Evolutionary conservation across 64 coral and sea anemone genomes (phyloP).

Genomic region (Pocillopora verrucosa): DNA sequence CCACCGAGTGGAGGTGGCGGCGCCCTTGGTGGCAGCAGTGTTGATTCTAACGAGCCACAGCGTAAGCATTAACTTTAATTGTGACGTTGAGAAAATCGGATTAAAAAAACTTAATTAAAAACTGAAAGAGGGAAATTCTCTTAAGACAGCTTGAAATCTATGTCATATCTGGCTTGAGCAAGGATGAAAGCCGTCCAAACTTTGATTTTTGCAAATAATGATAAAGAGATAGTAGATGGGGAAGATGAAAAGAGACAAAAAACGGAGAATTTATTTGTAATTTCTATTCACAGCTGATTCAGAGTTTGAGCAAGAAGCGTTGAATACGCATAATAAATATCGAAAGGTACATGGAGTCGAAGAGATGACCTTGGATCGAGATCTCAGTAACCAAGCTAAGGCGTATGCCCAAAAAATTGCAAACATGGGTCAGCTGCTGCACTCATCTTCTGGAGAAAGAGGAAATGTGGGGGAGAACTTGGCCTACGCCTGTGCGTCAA

Average conservation of each 20-base stretch:
- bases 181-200: background rate
- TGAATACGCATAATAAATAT: conserved; percentile 72
- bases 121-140: background rate
- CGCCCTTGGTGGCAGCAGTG: conserved; percentile 19
- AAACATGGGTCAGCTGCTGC: conserved; percentile 32
- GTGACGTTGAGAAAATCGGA: background rate
- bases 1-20: conserved; percentile 7
- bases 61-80: background rate
- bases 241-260: no score
- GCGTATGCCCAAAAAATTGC: conserved; percentile 79
- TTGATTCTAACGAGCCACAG: conserved; percentile 8
- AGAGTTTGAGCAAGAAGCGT: conserved; percentile 71
- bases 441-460: conserved; percentile 49
- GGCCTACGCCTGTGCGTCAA: conserved; percentile 62
- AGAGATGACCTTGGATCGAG: conserved; percentile 52
- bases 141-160: background rate
- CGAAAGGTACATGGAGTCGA: conserved; percentile 59
- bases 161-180: background rate
- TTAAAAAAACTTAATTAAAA: background rate
- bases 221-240: no score
- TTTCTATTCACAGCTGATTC: conserved; percentile 45
- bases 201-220: no score
- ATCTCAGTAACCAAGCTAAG: conserved; percentile 56
- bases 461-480: conserved; percentile 71
- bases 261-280: background rate